These are phyloP conservation scores for Tipula confusa DNA, from an alignment of 2,888 invertebrate genomes.

Conservation along the genomic window DNA sequence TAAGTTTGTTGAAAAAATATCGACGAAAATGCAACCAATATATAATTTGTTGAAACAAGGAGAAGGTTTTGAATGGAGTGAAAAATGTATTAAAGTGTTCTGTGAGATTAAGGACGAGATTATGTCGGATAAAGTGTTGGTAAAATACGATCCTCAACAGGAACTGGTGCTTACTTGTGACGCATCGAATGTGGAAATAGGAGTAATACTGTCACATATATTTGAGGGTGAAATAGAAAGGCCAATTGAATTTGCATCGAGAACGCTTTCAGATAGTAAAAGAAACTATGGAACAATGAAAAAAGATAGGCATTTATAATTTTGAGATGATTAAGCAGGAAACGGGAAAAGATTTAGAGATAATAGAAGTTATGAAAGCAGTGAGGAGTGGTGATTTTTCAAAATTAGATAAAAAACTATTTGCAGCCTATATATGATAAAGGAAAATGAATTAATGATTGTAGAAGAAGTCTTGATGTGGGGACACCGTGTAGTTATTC, in stretches of 20 bases:
- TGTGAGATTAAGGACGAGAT: not conserved
- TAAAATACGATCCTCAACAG: too few relatives aligned
- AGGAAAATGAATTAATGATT: too few relatives aligned
- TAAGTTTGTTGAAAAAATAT: too few relatives aligned
- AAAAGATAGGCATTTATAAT: not conserved
- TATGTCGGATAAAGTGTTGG: not conserved
- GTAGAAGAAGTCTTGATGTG: too few relatives aligned
- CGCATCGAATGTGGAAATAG: too few relatives aligned
- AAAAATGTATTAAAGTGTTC: too few relatives aligned
- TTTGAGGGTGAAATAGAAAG: not conserved
- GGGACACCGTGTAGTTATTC: too few relatives aligned
- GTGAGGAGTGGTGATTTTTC: too few relatives aligned
- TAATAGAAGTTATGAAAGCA: too few relatives aligned
- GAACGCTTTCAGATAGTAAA: not conserved
- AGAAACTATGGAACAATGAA: not conserved
- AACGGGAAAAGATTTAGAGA: not conserved
- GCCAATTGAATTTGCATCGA: not conserved
- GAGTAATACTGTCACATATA: not conserved
- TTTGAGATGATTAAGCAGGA: not conserved
- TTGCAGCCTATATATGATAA: too few relatives aligned
- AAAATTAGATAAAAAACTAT: too few relatives aligned
- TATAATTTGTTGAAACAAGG: not conserved
- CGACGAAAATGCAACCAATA: not conserved
- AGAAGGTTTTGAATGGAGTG: not conserved
- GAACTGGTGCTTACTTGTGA: too few relatives aligned